Evolutionary conservation across 2,888 invertebrate species (phyloP).

Genomic region (Dicycla oo): DNA sequence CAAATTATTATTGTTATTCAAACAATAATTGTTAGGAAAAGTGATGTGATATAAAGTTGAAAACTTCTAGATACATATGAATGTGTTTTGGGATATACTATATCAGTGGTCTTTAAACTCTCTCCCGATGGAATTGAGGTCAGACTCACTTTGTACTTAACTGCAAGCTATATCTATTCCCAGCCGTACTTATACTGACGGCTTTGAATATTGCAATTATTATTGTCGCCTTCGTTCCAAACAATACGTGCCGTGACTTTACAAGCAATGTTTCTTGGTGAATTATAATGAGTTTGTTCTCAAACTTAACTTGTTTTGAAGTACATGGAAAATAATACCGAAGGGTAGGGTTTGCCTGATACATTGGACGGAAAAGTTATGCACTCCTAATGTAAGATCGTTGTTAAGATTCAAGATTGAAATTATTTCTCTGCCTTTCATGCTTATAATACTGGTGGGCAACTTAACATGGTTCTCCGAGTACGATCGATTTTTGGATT

Average conservation of each 20-base stretch:
- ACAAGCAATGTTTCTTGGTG: slow-evolving; percentile 30
- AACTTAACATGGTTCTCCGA: no score
- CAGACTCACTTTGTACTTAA: slow-evolving; percentile 14
- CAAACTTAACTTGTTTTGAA: slow-evolving; percentile 39
- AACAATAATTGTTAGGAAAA: no score
- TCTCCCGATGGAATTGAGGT: neutral
- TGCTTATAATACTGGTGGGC: neutral
- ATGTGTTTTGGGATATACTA: no score
- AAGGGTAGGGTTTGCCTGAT: neutral
- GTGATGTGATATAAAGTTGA: no score
- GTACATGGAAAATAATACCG: slow-evolving; percentile 29
- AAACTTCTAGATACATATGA: no score
- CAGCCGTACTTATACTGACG: slow-evolving; percentile 26
- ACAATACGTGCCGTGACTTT: slow-evolving; percentile 34
- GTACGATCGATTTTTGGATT: neutral
- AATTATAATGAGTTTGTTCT: slow-evolving; percentile 50
- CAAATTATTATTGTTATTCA: no score
- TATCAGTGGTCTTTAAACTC: no score
- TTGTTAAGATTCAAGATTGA: slow-evolving; percentile 5
- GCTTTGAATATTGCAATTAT: slow-evolving; percentile 56
- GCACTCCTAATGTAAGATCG: neutral
- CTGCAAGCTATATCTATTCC: slow-evolving; percentile 35
- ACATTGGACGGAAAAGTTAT: slow-evolving; percentile 19
- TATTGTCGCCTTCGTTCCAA: slow-evolving; percentile 33
- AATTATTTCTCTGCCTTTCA: neutral